Percentiles rank a stretch among this genome's conserved stretches.
Conservation (phyloP, 30 jellyfish, hydroid and myxozoan genomes). For the Cassiopea xamachana region DNA sequence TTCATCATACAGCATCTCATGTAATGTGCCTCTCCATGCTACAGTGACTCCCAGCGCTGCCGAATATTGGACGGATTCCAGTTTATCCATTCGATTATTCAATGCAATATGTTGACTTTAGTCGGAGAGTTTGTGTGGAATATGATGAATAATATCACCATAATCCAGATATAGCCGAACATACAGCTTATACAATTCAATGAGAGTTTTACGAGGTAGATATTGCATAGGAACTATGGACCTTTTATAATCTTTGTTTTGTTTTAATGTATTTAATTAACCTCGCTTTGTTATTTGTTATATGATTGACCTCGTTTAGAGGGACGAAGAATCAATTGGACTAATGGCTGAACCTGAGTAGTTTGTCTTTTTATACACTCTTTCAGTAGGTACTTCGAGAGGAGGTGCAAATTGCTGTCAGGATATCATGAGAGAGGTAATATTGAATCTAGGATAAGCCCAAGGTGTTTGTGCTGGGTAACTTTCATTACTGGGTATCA, state of each 20-base stretch:
- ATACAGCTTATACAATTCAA: neutral
- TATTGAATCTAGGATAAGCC: neutral
- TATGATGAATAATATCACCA: neutral
- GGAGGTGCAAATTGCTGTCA: neutral
- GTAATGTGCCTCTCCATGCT: conserved; percentile 28
- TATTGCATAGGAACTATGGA: too few relatives aligned
- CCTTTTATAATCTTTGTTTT: too few relatives aligned
- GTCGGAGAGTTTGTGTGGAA: neutral
- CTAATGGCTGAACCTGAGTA: too few relatives aligned
- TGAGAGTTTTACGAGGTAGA: conserved; percentile 1
- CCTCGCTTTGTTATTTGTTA: too few relatives aligned
- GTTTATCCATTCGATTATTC: neutral
- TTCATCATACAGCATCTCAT: conserved; percentile 9
- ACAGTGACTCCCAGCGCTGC: conserved; percentile 6
- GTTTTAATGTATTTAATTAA: too few relatives aligned
- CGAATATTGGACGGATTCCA: conserved; percentile 17
- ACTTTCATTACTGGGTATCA: conserved; percentile 12
- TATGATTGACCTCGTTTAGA: too few relatives aligned
- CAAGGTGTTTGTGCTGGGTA: conserved; percentile 6
- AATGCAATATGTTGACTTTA: neutral
- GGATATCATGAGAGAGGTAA: neutral
- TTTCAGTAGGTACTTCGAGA: conserved; percentile 15
- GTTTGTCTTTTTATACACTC: too few relatives aligned
- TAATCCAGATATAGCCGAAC: neutral
- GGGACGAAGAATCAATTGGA: too few relatives aligned